These are phyloP conservation scores for Hyalella azteca DNA, from an alignment of 2,888 invertebrate species.

Conservation along the genomic window DNA sequence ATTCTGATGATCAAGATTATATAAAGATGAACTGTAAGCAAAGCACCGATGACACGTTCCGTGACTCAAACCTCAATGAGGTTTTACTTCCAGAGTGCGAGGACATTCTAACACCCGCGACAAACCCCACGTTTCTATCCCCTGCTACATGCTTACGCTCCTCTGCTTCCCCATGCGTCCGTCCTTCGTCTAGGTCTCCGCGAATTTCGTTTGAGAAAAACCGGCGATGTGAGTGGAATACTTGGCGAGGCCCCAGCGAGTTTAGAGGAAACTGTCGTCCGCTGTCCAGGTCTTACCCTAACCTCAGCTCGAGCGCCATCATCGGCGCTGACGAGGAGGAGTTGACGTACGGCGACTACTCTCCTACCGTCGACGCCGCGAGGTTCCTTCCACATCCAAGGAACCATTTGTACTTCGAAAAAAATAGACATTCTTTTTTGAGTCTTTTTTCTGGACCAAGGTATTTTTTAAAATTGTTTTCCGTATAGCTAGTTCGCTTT, in stretches of 20 bases:
- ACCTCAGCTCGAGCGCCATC: slow-evolving; percentile 5
- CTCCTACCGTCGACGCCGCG: neutral
- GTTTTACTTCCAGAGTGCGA: neutral
- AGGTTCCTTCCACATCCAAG: neutral
- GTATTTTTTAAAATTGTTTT: no score
- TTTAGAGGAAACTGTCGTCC: neutral
- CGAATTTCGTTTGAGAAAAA: neutral
- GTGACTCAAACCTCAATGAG: neutral
- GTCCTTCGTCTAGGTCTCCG: neutral
- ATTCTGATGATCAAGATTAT: slow-evolving; percentile 17
- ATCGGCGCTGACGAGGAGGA: neutral
- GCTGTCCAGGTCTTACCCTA: neutral
- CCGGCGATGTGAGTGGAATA: neutral
- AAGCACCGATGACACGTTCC: neutral
- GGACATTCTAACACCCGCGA: neutral
- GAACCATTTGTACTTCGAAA: neutral
- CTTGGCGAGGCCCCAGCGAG: neutral
- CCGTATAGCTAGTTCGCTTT: neutral
- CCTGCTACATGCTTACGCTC: neutral
- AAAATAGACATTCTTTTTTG: neutral
- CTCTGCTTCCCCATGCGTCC: neutral
- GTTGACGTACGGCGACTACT: neutral
- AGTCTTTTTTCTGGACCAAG: neutral
- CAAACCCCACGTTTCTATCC: neutral
- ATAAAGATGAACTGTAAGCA: neutral